Conservation (phyloP, 2,113 vertebrate genomes). For the Hylia prasina region DNA sequence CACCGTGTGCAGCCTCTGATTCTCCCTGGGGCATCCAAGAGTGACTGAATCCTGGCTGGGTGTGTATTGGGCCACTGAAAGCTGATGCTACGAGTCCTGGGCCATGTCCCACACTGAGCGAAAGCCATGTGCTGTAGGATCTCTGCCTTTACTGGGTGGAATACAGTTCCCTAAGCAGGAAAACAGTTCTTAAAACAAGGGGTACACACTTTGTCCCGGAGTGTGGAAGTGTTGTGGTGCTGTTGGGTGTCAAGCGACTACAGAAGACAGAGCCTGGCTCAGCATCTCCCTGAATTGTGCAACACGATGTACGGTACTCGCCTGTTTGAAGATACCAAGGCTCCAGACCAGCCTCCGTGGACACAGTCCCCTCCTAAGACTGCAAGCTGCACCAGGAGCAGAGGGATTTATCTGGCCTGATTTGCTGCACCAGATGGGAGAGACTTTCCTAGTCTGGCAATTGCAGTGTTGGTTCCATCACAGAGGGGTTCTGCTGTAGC, state of each 20-base stretch:
- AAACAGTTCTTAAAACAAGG: background rate
- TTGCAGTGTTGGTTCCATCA: background rate
- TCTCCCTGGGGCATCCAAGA: slow-evolving; percentile 45
- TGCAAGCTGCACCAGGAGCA: background rate
- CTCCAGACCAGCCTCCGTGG: background rate
- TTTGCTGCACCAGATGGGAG: slow-evolving; percentile 21
- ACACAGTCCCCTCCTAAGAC: background rate
- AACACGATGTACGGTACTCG: background rate
- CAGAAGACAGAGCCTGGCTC: slow-evolving; percentile 6
- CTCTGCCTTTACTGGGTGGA: slow-evolving; percentile 31
- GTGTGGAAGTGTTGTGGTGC: background rate
- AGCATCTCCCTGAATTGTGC: background rate
- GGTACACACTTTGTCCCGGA: background rate
- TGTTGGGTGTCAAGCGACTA: background rate
- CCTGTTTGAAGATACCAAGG: background rate
- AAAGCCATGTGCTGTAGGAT: slow-evolving; percentile 28
- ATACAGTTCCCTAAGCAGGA: background rate
- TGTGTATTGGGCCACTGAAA: slow-evolving; percentile 1
- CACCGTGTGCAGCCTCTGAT: slow-evolving; percentile 29
- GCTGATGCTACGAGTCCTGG: slow-evolving; percentile 3
- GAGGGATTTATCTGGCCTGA: slow-evolving; percentile 9
- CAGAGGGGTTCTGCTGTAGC: slow-evolving; percentile 18
- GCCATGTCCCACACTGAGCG: background rate
- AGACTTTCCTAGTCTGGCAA: slow-evolving; percentile 16
- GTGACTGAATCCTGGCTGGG: slow-evolving; percentile 14